Evolutionary conservation across 2,113 vertebrate genomes (phyloP).

Genomic region (Daboia siamensis): DNA sequence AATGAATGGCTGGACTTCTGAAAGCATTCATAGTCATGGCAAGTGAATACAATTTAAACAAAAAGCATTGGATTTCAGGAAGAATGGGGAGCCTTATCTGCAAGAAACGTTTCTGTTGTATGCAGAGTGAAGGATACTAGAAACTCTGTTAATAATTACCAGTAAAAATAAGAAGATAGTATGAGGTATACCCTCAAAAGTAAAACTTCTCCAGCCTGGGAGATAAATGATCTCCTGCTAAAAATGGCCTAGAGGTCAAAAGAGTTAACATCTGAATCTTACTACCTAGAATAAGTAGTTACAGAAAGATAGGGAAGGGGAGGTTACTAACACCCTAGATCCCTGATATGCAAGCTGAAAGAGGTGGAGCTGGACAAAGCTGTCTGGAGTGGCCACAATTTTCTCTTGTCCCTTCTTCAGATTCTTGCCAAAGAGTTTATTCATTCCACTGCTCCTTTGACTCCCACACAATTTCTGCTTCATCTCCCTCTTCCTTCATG

Average conservation of each 20-base stretch:
- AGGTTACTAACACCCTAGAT: neutral
- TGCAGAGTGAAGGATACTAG: slow-evolving; percentile 36
- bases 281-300: neutral
- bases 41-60: slow-evolving; percentile 70
- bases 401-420: neutral
- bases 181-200: neutral
- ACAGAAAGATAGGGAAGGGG: neutral
- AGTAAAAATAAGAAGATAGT: neutral
- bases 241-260: neutral
- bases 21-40: slow-evolving; percentile 70
- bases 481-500: neutral
- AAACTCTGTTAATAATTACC: slow-evolving; percentile 50
- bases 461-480: neutral
- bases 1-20: slow-evolving; percentile 74
- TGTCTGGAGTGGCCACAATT: neutral
- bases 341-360: neutral
- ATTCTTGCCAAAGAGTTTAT: neutral
- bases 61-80: slow-evolving; percentile 62
- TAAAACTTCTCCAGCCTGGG: slow-evolving; percentile 27
- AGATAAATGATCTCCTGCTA: slow-evolving; percentile 15
- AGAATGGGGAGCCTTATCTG: slow-evolving; percentile 70
- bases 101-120: slow-evolving; percentile 56
- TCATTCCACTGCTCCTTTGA: neutral
- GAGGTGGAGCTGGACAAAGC: neutral
- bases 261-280: neutral